Evolutionary conservation across 1,140 invertebrate species (phyloP).

Genomic region (Drosophila quadrilineata): DNA sequence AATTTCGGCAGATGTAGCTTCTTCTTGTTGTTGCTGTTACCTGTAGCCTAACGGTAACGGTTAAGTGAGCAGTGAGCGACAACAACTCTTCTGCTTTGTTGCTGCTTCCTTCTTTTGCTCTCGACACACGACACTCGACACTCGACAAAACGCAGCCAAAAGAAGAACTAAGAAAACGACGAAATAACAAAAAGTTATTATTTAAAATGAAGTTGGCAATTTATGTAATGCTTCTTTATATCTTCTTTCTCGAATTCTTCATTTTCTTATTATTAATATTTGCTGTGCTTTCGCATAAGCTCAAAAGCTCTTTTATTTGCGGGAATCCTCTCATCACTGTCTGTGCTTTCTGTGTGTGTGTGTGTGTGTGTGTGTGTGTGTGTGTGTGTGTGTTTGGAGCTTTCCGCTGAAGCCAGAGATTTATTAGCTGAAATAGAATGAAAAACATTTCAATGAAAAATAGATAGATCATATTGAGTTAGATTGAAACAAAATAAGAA

Average conservation of each 20-base stretch:
- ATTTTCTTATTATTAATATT: not conserved
- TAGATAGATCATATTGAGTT: no score
- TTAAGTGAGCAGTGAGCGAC: conserved; percentile 46
- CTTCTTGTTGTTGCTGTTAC: conserved; percentile 50
- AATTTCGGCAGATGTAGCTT: conserved; percentile 32
- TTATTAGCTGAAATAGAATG: no score
- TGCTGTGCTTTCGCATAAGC: not conserved
- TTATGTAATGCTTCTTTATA: conserved; percentile 67
- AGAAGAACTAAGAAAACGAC: conserved; percentile 23
- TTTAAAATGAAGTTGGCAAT: conserved; percentile 68
- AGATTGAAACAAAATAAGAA: no score
- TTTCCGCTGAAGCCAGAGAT: no score
- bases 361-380: no score
- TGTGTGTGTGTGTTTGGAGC: no score
- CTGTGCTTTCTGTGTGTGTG: no score
- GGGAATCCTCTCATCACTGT: no score
- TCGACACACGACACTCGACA: no score
- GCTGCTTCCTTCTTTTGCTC: conserved; percentile 13
- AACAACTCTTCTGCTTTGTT: conserved; percentile 44
- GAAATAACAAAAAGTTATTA: conserved; percentile 23
- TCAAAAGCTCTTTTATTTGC: not conserved
- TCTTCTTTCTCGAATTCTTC: conserved; percentile 23
- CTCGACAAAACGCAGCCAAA: conserved; percentile 36
- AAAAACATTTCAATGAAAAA: no score
- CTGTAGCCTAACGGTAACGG: conserved; percentile 62